Base-by-base conservation (phyloP, 2,113 vertebrate genomes). In the Calypte anna region DNA sequence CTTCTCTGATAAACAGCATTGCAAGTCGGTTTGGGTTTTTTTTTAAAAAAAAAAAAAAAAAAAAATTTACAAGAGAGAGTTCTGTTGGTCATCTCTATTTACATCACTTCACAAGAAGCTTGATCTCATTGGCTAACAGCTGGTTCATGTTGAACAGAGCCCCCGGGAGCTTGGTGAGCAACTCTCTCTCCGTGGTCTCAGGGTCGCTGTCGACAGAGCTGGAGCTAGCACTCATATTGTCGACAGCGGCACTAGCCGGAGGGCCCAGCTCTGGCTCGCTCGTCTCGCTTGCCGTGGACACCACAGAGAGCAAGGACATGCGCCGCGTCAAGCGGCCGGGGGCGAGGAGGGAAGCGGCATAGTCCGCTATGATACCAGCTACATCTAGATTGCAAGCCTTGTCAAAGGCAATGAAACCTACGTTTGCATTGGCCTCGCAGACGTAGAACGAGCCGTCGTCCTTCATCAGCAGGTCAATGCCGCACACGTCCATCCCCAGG, bases 341-440 rank as follows among this genome's bases (percentile, higher is more conserved):
- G 97, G 98, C 94, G 69, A 98, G 98, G 53, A 98, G 98, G 48
- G 98, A 98, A 95, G 98, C 88, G 91, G 98, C 98, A 96, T 98
- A 98, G 97, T 98, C 98, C 67, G 98, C 98, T 96, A 98, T 98
- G 97, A 98, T 97, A 95, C 98, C 98, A 97, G 98, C 98, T 97
- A 98, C 98, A 58, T 98, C 98, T 97, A 98, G 97, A 97, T 98
- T 98, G 95, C 98, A 98, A 95, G 98, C 98, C 97, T 98, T 98
- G 98, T 98, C 98, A 96, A 98, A 98, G 96, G 98, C 98, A 91
- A 98, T 98, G 97, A 98, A 98, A 97, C 98, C 98, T 97, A 98
- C 98, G 96, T 98, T 98, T 96, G 98, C 98, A 82, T 98, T 98
- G 94, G 98, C 98, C 97, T 98, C 98, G 86, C 98, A 98, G 97